These are phyloP conservation scores for Takifugu rubripes DNA, from an alignment of 2,797 vertebrate species.

Conservation along the genomic window DNA sequence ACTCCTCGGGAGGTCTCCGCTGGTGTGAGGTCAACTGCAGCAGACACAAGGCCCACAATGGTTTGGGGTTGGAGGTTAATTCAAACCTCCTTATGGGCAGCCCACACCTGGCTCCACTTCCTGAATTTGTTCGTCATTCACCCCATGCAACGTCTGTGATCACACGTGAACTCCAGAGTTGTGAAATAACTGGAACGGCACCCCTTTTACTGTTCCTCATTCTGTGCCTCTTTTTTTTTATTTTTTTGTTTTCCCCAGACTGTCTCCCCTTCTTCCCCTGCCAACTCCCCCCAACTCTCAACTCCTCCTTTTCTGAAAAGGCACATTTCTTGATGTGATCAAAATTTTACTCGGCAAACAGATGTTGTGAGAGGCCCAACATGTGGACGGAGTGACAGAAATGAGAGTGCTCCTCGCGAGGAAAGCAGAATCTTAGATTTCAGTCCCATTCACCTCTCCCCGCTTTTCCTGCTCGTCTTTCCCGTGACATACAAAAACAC, in stretches of 20 bases:
- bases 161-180: slow-evolving; percentile 65
- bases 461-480: slow-evolving; percentile 10
- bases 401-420: slow-evolving; percentile 46
- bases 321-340: slow-evolving; percentile 77
- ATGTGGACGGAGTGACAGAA: slow-evolving; percentile 52
- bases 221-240: slow-evolving; percentile 46
- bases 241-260: slow-evolving; percentile 26
- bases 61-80: slow-evolving; percentile 67
- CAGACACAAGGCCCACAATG: slow-evolving; percentile 57
- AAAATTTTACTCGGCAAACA: slow-evolving; percentile 70
- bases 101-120: slow-evolving; percentile 64
- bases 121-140: slow-evolving; percentile 69
- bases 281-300: slow-evolving; percentile 51
- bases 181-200: slow-evolving; percentile 67
- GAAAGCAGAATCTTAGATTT: slow-evolving; percentile 33
- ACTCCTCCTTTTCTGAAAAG: slow-evolving; percentile 70
- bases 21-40: slow-evolving; percentile 58
- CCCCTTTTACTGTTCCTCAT: slow-evolving; percentile 67
- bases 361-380: slow-evolving; percentile 67
- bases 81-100: slow-evolving; percentile 60
- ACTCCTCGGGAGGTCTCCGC: slow-evolving; percentile 67
- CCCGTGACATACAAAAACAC: slow-evolving; percentile 23
- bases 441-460: slow-evolving; percentile 18
- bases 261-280: slow-evolving; percentile 48
- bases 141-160: slow-evolving; percentile 64